These are phyloP conservation scores for Craseonycteris thonglongyai DNA, from an alignment of 2,113 vertebrate genomes.

Conservation along the genomic window DNA sequence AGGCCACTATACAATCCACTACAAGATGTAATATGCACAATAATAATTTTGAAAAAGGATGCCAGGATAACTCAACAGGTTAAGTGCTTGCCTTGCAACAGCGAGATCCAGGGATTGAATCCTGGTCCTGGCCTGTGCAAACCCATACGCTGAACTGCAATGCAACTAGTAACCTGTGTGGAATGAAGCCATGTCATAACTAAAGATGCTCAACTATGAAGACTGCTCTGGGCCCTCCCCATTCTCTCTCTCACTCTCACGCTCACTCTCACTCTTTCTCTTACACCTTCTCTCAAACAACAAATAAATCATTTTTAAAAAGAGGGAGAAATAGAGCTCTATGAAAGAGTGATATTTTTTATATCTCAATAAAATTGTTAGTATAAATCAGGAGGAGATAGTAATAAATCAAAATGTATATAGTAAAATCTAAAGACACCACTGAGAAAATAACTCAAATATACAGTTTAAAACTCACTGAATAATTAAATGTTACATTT, in stretches of 20 bases:
- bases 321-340: not conserved
- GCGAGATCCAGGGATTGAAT: too few relatives aligned
- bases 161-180: too few relatives aligned
- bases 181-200: too few relatives aligned
- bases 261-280: too few relatives aligned
- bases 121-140: too few relatives aligned
- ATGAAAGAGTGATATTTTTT: not conserved
- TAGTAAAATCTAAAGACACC: not conserved
- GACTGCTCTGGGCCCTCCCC: too few relatives aligned
- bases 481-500: not conserved
- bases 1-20: not conserved
- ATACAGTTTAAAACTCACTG: not conserved
- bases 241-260: too few relatives aligned
- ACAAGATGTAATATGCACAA: not conserved
- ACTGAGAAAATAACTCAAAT: not conserved
- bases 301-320: not conserved
- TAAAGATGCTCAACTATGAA: too few relatives aligned
- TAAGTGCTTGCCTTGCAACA: too few relatives aligned
- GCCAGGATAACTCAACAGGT: too few relatives aligned
- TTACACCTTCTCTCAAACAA: too few relatives aligned
- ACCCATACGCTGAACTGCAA: too few relatives aligned
- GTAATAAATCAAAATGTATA: not conserved
- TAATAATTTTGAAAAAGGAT: not conserved
- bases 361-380: not conserved
- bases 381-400: not conserved